These are phyloP conservation scores for Hypomecis atomaria DNA, from an alignment of 2,888 invertebrate genomes.

Conservation along the genomic window DNA sequence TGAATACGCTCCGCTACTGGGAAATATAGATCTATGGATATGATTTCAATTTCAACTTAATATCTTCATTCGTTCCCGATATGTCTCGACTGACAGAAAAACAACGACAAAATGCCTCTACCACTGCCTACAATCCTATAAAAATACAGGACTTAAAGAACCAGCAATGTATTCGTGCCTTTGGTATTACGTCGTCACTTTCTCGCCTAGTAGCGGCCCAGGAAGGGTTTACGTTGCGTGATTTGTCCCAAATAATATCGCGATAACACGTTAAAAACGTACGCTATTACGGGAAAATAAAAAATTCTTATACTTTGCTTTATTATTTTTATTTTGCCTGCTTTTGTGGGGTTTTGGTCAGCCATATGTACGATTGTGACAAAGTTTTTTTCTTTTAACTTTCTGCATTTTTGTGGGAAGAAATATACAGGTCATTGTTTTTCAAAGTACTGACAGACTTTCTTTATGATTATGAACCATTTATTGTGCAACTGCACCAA, in stretches of 20 bases:
- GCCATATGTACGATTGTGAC: not conserved
- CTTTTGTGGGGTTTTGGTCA: not conserved
- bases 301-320: conserved; percentile 8
- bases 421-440: too few relatives aligned
- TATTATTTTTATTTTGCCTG: conserved; percentile 12
- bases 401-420: too few relatives aligned
- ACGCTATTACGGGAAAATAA: conserved; percentile 18
- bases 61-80: too few relatives aligned
- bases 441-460: too few relatives aligned
- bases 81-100: not conserved
- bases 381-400: not conserved
- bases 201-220: conserved; percentile 1
- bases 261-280: conserved; percentile 24
- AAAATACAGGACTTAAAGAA: not conserved
- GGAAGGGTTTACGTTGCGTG: conserved; percentile 34
- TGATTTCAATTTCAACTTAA: too few relatives aligned
- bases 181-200: not conserved
- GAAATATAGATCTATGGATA: too few relatives aligned
- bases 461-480: too few relatives aligned
- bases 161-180: conserved; percentile 19
- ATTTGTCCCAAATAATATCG: conserved; percentile 28
- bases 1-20: too few relatives aligned
- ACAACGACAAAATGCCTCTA: too few relatives aligned
- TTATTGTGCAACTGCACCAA: too few relatives aligned
- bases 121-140: too few relatives aligned